Evolutionary conservation across 2,113 vertebrate genomes (phyloP).

Genomic region (Lamprologus lemairii): DNA sequence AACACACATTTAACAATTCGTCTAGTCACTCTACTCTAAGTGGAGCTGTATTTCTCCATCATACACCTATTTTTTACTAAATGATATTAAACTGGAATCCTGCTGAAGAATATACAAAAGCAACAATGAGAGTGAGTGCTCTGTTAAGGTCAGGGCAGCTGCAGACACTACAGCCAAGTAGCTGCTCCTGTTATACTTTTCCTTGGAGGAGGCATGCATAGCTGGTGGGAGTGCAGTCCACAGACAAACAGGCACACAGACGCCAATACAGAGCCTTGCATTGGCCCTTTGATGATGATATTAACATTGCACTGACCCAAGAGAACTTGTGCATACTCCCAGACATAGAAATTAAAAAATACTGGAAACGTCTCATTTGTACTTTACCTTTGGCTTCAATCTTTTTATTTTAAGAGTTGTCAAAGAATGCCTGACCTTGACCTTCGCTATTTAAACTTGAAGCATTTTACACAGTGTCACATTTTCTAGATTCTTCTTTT

Average conservation of each 20-base stretch:
- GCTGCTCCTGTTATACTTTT: background rate
- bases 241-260: background rate
- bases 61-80: background rate
- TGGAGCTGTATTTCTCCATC: background rate
- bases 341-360: background rate
- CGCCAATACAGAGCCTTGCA: background rate
- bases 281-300: background rate
- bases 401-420: conserved; percentile 7
- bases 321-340: background rate
- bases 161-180: background rate
- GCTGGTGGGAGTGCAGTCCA: background rate
- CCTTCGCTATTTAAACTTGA: background rate
- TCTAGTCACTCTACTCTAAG: background rate
- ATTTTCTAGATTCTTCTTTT: conserved; percentile 18
- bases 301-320: background rate
- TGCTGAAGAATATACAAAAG: background rate
- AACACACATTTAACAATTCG: background rate
- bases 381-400: background rate
- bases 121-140: background rate
- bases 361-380: background rate
- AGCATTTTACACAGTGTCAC: conserved; percentile 4
- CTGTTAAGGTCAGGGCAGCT: background rate
- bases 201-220: background rate
- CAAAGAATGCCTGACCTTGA: background rate
- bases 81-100: background rate